A percentile compares a stretch with the other conserved stretches of the same genome.
Evolutionary conservation across 2,888 invertebrate species (phyloP).

Genomic region (Iphiclides podalirius): DNA sequence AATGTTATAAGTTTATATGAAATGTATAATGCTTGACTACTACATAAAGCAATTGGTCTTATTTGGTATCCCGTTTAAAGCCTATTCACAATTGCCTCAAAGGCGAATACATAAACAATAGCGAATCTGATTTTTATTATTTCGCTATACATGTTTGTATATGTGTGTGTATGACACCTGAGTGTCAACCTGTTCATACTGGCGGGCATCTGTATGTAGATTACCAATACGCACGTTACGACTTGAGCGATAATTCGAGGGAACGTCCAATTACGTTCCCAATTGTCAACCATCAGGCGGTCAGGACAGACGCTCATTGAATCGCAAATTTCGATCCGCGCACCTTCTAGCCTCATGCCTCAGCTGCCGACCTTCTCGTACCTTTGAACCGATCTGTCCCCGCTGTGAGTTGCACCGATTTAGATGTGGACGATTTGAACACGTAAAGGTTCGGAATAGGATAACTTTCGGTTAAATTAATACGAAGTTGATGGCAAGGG

Average conservation of each 20-base stretch:
- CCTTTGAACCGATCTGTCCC: neutral
- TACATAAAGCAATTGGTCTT: too few relatives aligned
- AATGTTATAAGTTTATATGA: too few relatives aligned
- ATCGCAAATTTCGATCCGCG: conserved; percentile 47
- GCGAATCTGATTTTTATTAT: too few relatives aligned
- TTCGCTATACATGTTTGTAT: too few relatives aligned
- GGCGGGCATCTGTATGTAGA: conserved; percentile 13
- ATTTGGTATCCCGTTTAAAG: too few relatives aligned
- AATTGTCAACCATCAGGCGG: conserved; percentile 38
- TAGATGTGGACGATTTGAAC: too few relatives aligned
- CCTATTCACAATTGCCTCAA: too few relatives aligned
- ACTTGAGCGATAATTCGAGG: conserved; percentile 28
- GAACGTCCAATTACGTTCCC: conserved; percentile 36
- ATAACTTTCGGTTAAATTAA: too few relatives aligned
- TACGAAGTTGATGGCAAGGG: too few relatives aligned
- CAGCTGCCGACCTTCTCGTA: conserved; percentile 18
- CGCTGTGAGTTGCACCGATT: too few relatives aligned
- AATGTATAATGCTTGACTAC: too few relatives aligned
- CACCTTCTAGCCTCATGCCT: conserved; percentile 28
- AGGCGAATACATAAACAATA: too few relatives aligned
- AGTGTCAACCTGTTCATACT: conserved; percentile 4
- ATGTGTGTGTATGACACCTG: neutral
- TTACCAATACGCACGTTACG: conserved; percentile 25
- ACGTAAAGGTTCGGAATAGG: neutral
- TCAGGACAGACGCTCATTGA: conserved; percentile 49